A percentile compares a stretch with the other conserved stretches of the same genome.
These are phyloP conservation scores for Myrmecobius fasciatus DNA, from an alignment of 2,113 vertebrate genomes.

Conservation along the genomic window DNA sequence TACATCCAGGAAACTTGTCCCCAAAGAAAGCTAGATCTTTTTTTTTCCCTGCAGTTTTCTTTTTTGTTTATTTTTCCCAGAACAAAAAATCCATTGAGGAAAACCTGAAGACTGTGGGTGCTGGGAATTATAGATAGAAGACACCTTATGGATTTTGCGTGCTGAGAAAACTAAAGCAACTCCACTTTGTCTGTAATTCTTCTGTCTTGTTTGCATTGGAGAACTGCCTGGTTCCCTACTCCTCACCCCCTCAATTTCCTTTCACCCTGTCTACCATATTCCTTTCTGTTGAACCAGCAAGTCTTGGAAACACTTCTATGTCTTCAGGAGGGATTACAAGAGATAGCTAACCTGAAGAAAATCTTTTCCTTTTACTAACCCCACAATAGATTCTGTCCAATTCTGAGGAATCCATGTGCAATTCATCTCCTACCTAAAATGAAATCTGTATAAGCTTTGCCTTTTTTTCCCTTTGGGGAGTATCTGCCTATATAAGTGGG, in stretches of 20 bases:
- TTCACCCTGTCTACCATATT: not conserved
- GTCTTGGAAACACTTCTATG: not conserved
- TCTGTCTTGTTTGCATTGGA: not conserved
- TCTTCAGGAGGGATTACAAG: not conserved
- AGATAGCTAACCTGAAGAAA: not conserved
- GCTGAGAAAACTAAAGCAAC: not conserved
- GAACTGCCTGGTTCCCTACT: not conserved
- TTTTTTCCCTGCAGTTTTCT: not conserved
- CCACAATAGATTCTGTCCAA: not conserved
- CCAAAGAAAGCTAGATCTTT: not conserved
- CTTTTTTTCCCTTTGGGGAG: not conserved
- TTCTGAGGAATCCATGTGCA: not conserved
- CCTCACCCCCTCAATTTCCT: not conserved
- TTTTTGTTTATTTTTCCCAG: not conserved
- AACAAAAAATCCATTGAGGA: constrained; percentile 13
- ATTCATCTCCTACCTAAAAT: not conserved
- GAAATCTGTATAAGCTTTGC: not conserved
- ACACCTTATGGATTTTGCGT: not conserved
- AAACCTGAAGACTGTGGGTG: not conserved
- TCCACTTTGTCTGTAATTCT: not conserved
- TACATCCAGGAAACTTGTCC: constrained; percentile 24
- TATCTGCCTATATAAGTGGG: not conserved
- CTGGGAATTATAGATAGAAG: not conserved
- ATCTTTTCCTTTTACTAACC: not conserved
- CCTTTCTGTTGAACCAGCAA: not conserved